Base-by-base conservation (phyloP, 2,113 vertebrate genomes). In the Fukomys damarensis region DNA sequence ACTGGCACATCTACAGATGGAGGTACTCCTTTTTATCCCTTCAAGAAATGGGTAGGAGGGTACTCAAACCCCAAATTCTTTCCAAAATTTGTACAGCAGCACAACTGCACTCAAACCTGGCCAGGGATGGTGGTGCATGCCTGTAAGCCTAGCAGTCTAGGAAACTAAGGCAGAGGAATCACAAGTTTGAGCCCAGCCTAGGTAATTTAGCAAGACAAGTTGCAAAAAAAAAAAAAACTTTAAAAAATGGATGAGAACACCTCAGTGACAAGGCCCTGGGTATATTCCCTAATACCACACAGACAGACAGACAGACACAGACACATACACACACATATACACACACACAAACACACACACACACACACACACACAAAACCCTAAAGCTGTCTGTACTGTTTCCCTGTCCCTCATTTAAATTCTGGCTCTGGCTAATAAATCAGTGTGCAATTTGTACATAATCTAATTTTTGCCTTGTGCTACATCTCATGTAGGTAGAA, bases 341-440 rank as follows among this genome's bases (percentile, higher is more conserved):
- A 59, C 19, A 61, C 20, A 61, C 59, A 61, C 59, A 63, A 24
- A 63, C 61, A 63, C 61, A 63, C 61, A 63, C 61, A 63, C 61
- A 63, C 24, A 30, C 61, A 30, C 61, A 63, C 24, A 63, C 61
- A 63, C 61, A 28, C 8, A 79, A 1, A 35, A 17, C 13, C n/a
- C 24, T 56, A 17, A 77, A 92, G 89, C 20, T 83, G 13, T 65
- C 63, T 81, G 46, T 11, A 41, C 30, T 52, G 56, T 76, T 88
- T 77, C 65, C 83, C 83, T 52, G 84, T 63, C 59, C 56, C 66
- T 97, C 89, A 94, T 97, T 96, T 95, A 95, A 91, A 66, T 19
- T 81, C 63, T 81, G 56, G 93, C 52, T 86, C 58, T 80, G 90
- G 56, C 92, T 96, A 96, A 91, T 97, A 97, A 95, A 96, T 98